These are phyloP conservation scores for Stenotaenia linearis DNA, from an alignment of 2,888 invertebrate genomes.

Conservation along the genomic window DNA sequence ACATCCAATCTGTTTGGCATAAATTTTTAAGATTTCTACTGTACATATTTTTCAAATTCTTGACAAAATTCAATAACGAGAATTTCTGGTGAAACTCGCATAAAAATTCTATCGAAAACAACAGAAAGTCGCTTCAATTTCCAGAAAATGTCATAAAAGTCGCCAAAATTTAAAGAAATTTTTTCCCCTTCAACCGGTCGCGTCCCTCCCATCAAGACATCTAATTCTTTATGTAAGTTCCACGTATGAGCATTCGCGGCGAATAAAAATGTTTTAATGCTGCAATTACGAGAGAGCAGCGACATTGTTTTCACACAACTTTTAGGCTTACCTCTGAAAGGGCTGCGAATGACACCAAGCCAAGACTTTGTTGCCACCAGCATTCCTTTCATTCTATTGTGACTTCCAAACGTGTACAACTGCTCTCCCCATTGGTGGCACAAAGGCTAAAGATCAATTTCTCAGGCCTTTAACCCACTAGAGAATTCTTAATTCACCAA, in stretches of 20 bases:
- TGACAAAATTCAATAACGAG: too few species aligned
- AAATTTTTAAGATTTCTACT: too few species aligned
- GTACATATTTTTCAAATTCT: too few species aligned
- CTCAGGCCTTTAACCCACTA: neutral
- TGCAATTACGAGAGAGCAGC: neutral
- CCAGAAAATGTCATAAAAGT: too few species aligned
- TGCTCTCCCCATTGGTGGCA: neutral
- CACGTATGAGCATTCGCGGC: neutral
- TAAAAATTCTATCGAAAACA: too few species aligned
- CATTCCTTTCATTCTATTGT: neutral
- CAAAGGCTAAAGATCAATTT: neutral
- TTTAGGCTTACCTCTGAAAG: neutral
- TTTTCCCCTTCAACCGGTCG: neutral
- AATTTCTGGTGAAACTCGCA: too few species aligned
- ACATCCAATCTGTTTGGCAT: too few species aligned
- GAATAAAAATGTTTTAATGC: neutral
- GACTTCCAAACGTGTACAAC: neutral
- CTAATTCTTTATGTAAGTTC: neutral
- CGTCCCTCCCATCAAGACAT: neutral
- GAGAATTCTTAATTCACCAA: conserved; percentile 27
- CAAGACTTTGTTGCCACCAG: too few species aligned
- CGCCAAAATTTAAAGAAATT: too few species aligned
- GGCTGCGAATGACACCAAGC: neutral
- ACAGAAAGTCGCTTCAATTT: too few species aligned
- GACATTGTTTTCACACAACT: neutral